Evolutionary conservation across 2,113 vertebrate species (phyloP).

Genomic region (Strix aluco): DNA sequence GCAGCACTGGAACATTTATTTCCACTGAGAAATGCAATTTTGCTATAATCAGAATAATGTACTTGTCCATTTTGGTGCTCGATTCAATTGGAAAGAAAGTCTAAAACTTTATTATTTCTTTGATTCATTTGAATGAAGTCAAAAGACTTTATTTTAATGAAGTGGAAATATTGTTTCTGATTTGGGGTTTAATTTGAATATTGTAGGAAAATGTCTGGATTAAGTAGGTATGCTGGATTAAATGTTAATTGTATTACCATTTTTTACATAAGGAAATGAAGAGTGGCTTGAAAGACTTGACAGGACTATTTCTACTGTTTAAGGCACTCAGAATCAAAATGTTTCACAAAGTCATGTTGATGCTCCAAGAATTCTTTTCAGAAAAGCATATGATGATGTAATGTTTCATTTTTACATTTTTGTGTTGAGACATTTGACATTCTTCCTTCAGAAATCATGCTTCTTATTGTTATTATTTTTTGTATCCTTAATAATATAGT

Average conservation of each 20-base stretch:
- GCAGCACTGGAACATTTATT: background rate
- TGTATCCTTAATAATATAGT: background rate
- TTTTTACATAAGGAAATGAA: background rate
- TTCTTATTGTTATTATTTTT: background rate
- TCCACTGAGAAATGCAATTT: constrained; percentile 9
- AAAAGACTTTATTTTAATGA: constrained; percentile 15
- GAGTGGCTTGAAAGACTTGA: background rate
- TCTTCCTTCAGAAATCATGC: background rate
- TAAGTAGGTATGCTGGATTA: background rate
- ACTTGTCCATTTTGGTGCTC: background rate
- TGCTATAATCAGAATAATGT: background rate
- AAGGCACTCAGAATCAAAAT: background rate
- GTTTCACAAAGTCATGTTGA: background rate
- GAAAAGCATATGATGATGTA: background rate
- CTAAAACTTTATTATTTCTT: background rate
- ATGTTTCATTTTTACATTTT: background rate
- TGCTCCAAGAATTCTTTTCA: background rate
- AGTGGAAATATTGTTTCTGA: background rate
- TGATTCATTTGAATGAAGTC: constrained; percentile 2
- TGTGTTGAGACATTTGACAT: background rate
- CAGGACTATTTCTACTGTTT: background rate
- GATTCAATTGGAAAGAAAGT: background rate
- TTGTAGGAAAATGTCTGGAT: background rate
- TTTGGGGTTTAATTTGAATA: background rate
- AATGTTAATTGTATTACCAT: background rate